Percentiles rank a stretch among this genome's conserved stretches.
Conservation (phyloP, 2,113 vertebrate species). For the Trichomycterus rosablanca region DNA sequence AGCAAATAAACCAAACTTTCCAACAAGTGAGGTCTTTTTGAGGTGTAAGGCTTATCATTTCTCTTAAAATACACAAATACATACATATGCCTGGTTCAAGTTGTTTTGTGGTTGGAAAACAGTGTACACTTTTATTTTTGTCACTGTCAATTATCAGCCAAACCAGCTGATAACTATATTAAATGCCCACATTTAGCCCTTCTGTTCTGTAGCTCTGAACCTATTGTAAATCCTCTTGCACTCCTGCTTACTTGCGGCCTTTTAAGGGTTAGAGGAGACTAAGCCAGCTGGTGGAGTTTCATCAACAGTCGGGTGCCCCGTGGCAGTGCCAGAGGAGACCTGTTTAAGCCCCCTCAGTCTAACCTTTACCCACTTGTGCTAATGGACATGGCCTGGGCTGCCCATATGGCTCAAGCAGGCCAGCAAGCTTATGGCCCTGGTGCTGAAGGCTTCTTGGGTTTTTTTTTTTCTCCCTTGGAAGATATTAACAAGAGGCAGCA, state of each 20-base stretch:
- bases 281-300: conserved; percentile 37
- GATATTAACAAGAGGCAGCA: conserved; percentile 29
- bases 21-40: too few relatives aligned
- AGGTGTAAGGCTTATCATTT: too few relatives aligned
- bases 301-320: conserved; percentile 26
- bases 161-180: too few relatives aligned
- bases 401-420: conserved; percentile 42
- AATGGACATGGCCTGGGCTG: conserved; percentile 30
- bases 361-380: conserved; percentile 27
- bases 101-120: too few relatives aligned
- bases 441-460: neutral
- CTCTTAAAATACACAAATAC: too few relatives aligned
- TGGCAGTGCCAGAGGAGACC: conserved; percentile 35
- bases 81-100: too few relatives aligned
- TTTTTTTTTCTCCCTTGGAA: conserved; percentile 27
- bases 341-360: conserved; percentile 8
- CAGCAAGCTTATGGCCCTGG: conserved; percentile 18
- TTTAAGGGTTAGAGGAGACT: neutral
- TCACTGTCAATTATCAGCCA: too few relatives aligned
- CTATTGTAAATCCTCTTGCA: too few relatives aligned
- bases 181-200: too few relatives aligned
- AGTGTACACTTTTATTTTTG: too few relatives aligned
- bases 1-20: too few relatives aligned
- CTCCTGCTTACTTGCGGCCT: neutral
- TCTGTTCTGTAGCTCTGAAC: too few relatives aligned